These are phyloP conservation scores for Leptothorax acervorum DNA, from an alignment of 2,888 invertebrate genomes.

Conservation along the genomic window DNA sequence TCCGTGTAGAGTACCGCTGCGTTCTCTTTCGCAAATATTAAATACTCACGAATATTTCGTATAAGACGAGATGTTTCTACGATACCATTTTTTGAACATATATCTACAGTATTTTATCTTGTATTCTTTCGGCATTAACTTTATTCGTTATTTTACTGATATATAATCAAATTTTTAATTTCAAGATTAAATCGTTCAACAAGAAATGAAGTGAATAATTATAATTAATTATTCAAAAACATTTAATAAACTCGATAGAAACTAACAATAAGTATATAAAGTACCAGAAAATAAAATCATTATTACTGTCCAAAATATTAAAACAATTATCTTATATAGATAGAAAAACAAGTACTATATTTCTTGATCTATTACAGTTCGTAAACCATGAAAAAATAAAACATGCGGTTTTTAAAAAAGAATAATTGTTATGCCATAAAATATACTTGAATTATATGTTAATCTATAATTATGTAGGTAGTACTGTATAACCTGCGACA, in stretches of 20 bases:
- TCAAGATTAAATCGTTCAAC: neutral
- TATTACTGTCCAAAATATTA: neutral
- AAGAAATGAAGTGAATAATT: neutral
- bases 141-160: neutral
- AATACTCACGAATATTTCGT: neutral
- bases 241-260: neutral
- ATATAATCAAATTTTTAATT: neutral
- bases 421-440: neutral
- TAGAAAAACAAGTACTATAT: neutral
- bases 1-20: neutral
- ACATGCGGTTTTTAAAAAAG: neutral
- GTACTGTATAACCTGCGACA: neutral
- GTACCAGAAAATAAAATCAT: neutral
- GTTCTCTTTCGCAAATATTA: constrained; percentile 9
- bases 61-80: neutral
- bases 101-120: neutral
- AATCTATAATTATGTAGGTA: neutral
- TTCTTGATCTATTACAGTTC: neutral
- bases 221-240: neutral
- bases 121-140: neutral
- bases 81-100: neutral
- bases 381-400: neutral
- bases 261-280: neutral
- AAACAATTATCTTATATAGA: neutral
- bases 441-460: neutral